Base-by-base conservation (phyloP, 2,113 vertebrate species). In the Pygoscelis antarcticus region DNA sequence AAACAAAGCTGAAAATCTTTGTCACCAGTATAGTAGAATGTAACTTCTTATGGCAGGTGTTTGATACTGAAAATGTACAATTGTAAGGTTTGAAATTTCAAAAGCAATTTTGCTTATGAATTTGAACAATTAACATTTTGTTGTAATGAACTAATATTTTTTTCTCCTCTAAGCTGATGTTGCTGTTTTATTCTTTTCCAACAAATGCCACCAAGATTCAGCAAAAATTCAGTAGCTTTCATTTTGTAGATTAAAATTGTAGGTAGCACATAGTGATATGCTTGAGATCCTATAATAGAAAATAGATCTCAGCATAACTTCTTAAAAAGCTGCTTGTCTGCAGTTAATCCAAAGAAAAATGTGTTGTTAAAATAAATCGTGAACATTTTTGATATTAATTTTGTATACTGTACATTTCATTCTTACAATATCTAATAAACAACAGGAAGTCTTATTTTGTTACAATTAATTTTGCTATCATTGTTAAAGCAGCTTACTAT, bases 391-490 rank as follows among this genome's bases (percentile, higher is more conserved):
- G 1, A 70, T 95, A 89, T 10, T 92, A 52, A 94, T 93, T 97
- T 98, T 92, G 62, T 94, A 70, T 74, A 52, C 65, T 90, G 81
- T 96, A 95, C 47, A 93, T 96, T 85, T 93, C n/a, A 47, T 96
- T 92, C 89, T 78, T 95, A 69, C 4, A 52, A n/a, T 69, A 92
- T 51, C 75, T 89, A 97, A 93, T 97, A 97, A 97, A 95, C 34
- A 92, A 76, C 74, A 69, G 82, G 72, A 96, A 96, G 89, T 49
- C 52, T 93, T 96, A 52, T 93, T 95, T 97, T 97, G 91, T 86
- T 95, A 95, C 64, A 94, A 60, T 78, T 96, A 93, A 54, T 93
- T 93, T 93, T 92, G 46, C 44, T 95, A 6, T 94, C n/a, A 36
- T 75, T 82, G 65, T 38, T 82, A 47, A 58, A 84, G 74, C 61